These are phyloP conservation scores for Syrrhaptes paradoxus DNA, from an alignment of 2,113 vertebrate genomes.

Conservation along the genomic window DNA sequence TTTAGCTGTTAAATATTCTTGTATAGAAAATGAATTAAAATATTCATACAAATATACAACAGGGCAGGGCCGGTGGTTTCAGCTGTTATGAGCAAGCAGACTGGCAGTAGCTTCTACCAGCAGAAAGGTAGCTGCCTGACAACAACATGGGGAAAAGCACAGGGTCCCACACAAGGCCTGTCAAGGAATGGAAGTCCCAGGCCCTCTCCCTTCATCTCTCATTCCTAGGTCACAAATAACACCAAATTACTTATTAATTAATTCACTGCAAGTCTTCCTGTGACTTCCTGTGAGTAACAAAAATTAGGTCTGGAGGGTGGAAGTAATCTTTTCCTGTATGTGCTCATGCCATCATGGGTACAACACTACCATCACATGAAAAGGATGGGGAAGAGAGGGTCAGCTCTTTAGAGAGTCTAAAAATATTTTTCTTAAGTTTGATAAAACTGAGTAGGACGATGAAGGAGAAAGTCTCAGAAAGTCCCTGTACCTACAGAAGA, in stretches of 20 bases:
- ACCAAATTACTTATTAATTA: not conserved
- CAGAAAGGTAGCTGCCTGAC: not conserved
- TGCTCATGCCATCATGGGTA: not conserved
- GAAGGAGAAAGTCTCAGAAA: not conserved
- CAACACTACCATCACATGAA: not conserved
- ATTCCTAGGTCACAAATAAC: not conserved
- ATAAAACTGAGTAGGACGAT: not conserved
- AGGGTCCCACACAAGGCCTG: not conserved
- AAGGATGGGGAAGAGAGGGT: not conserved
- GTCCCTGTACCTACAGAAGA: not conserved
- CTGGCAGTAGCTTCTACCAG: not conserved
- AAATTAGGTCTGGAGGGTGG: not conserved
- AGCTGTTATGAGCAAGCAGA: not conserved
- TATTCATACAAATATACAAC: not conserved
- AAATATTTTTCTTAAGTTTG: not conserved
- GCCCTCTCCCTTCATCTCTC: not conserved
- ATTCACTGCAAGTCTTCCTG: not conserved
- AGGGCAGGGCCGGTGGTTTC: not conserved
- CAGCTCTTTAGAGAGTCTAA: not conserved
- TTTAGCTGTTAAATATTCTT: conserved; percentile 11
- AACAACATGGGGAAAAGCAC: not conserved
- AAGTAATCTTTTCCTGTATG: not conserved
- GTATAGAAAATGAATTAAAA: conserved; percentile 24
- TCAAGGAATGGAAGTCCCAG: not conserved
- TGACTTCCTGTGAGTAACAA: not conserved